Base-by-base conservation (phyloP, 2,888 invertebrate genomes). In the Pemphredon lugubris region DNA sequence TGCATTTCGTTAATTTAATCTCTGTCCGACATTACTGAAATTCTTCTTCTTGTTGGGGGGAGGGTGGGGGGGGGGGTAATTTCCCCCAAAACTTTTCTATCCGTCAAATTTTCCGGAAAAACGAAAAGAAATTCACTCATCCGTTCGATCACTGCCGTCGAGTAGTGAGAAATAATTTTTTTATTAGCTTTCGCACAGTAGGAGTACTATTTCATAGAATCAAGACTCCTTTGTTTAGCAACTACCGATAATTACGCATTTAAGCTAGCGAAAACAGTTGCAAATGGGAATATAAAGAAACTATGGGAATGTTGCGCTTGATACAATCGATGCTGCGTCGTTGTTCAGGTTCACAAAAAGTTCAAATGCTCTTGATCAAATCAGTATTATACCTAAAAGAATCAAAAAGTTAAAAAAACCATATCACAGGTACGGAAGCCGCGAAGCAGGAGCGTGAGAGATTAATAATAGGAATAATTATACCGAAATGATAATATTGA, bases 361-460 rank as follows among this genome's bases (percentile, higher is more conserved):
- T 81, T 85, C 73, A 77, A 81, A 78, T 78, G 83, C 81, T 81
- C 77, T 81, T 72, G 81, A 86, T 84, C 79, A 79, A 83, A 86
- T 84, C 85, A 87, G 86, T 86, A 86, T 86, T 84, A 84, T 78
- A 79, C 73, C 64, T 77, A 72, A 75, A 77, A 72, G 76, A 85
- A 86, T 7, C 82, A 79, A 84, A 87, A 86, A 85, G 74, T 42
- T 80, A 72, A 75, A 81, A 70, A 71, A 83, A 87, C 74, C 86
- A 86, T 86, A 86, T 86, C 85, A 85, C 68, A 83, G 70, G 73
- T 69, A 75, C 53, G 64, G 67, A 67, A 65, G 67, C 60, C 58
- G 58, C 68, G 69, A 54, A 60, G 40, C 54, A 67, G 50, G 68
- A 65, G 60, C 51, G 69, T 55, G 70, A 77, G 73, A 81, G 69